Evolutionary conservation across 2,888 invertebrate genomes (phyloP).

Genomic region (Sarcophaga variegata): DNA sequence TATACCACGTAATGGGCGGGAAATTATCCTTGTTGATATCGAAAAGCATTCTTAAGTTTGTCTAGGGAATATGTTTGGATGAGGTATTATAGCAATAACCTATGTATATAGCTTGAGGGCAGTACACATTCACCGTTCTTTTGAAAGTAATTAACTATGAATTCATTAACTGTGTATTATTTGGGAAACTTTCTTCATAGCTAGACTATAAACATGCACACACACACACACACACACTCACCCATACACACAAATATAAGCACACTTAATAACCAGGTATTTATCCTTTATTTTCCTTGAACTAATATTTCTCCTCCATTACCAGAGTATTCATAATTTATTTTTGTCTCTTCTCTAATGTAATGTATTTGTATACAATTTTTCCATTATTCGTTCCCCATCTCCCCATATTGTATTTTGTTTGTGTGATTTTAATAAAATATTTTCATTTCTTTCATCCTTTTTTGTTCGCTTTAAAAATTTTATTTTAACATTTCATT

Average conservation of each 20-base stretch:
- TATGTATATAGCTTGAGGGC: no score
- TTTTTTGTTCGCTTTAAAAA: constrained; percentile 28
- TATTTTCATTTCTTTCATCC: neutral
- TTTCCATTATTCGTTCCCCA: no score
- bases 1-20: no score
- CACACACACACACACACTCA: neutral
- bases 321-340: neutral
- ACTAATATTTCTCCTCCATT: neutral
- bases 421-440: neutral
- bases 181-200: constrained; percentile 4
- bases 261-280: neutral
- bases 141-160: no score
- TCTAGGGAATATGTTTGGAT: no score
- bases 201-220: neutral
- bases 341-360: neutral
- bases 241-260: neutral
- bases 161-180: neutral
- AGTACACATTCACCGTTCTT: no score
- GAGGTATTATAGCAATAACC: no score
- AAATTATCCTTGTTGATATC: no score
- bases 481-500: constrained; percentile 56
- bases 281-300: constrained; percentile 1
- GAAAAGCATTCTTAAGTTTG: no score
- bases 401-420: no score
- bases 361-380: neutral